Percentiles rank a stretch among this genome's conserved stretches.
phyloP scores from a whole-genome alignment of 2,113 vertebrate genomes.

The Trichomycterus rosablanca region DNA sequence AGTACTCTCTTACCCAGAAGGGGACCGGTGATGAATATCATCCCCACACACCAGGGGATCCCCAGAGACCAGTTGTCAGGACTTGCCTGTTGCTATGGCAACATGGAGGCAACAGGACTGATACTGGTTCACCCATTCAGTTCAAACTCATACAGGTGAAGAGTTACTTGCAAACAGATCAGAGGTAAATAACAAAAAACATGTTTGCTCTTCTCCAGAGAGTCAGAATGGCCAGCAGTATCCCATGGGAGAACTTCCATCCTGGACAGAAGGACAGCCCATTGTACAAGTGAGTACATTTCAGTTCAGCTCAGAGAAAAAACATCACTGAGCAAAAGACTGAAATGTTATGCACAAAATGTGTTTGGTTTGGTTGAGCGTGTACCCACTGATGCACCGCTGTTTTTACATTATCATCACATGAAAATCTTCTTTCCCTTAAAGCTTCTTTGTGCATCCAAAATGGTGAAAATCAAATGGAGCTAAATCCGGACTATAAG shows the following conservation, averaged over 20 bases:
- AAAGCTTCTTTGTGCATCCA: too few relatives aligned
- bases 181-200: conserved; percentile 4
- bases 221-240: conserved; percentile 49
- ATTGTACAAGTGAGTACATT: conserved; percentile 57
- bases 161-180: not conserved
- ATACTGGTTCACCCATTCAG: conserved; percentile 25
- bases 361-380: not conserved
- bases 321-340: too few relatives aligned
- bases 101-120: conserved; percentile 38
- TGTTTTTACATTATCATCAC: too few relatives aligned
- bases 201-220: conserved; percentile 52
- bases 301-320: not conserved
- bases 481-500: too few relatives aligned
- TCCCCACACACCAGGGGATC: conserved; percentile 35
- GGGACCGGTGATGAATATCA: conserved; percentile 19
- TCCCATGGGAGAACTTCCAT: conserved; percentile 54
- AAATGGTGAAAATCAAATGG: too few relatives aligned
- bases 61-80: conserved; percentile 42
- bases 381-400: too few relatives aligned
- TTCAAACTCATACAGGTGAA: not conserved
- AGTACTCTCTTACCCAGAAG: too few relatives aligned
- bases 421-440: too few relatives aligned
- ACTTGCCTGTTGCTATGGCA: conserved; percentile 49
- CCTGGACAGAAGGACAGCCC: conserved; percentile 53
- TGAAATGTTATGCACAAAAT: not conserved